Evolutionary conservation across 2,888 invertebrate genomes (phyloP), one percentile per base, ranked within the genome.

Genomic region (Orgyia antiqua): DNA sequence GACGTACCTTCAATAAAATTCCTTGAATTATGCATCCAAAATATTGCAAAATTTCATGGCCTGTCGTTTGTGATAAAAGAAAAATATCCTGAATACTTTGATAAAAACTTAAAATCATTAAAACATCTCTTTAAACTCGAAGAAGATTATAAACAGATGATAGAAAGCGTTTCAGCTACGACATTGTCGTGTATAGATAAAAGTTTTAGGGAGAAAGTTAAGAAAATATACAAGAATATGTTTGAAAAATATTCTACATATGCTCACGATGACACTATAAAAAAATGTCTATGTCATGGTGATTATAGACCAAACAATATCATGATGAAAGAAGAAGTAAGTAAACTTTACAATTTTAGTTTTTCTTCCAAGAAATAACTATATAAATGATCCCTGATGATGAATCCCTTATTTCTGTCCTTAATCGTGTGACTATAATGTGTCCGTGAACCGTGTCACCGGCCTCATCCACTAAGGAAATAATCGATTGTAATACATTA

Each of bases 41-140:
- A n/a, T n/a, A n/a, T n/a, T 3, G 78, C 79, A 0, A 78, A 55
- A 44, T 69, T 77, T 13, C 78, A 78, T 24, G 65, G 51, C 0
- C 32, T 78, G 0, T 58, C 73, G 0, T 72, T 69, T 29, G 61
- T 58, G 0, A 7, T 75, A 8, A 37, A 74, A 49, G 37, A 46
- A 1, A 53, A 40, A 29, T 27, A 19, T 17, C 67, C 68, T 0
- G 45, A 56, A 6, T 78, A 58, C 44, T 75, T 62, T 27, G 41
- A 63, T 0, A 39, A 30, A 1, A 55, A 56, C 10, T 45, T 75
- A 1, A 61, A 52, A 39, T 11, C 23, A 2, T 17, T 58, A 2
- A 49, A 56, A 25, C 1, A 31, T 0, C 18, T 55, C 1, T 19
- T 56, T 2, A 39, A 38, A 10, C 51, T 65, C 12, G 49, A 55